Conservation (phyloP, 1,140 invertebrate species). For the Chlorops oryzae region DNA sequence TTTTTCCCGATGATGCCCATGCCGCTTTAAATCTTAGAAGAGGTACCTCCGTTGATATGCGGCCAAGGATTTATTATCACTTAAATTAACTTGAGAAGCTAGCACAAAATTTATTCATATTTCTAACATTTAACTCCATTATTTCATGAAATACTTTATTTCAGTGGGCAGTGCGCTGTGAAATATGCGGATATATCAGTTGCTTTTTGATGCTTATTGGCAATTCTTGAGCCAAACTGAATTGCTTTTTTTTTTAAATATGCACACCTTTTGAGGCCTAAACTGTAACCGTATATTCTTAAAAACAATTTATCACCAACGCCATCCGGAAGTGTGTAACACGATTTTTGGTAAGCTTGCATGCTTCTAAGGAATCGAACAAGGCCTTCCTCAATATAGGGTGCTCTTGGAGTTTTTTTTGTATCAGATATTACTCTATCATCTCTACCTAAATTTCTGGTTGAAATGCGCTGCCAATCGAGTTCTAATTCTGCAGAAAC, state of each 20-base stretch:
- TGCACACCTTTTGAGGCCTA: constrained; percentile 64
- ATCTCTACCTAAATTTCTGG: constrained; percentile 88
- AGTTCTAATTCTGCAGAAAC: constrained; percentile 63
- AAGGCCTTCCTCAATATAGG: constrained; percentile 92
- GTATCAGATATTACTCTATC: constrained; percentile 79
- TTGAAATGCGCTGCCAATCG: constrained; percentile 81
- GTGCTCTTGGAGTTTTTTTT: constrained; percentile 72
- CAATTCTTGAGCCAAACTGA: constrained; percentile 96
- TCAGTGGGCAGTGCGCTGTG: no score
- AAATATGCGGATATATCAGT: constrained; percentile 57
- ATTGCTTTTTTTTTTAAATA: constrained; percentile 83
- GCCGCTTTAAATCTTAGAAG: no score
- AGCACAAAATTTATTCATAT: no score
- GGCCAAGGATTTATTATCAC: no score
- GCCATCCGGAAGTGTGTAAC: constrained; percentile 60
- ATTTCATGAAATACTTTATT: no score
- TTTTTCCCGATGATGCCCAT: no score
- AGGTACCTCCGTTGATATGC: no score
- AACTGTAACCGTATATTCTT: constrained; percentile 65
- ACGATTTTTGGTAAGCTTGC: constrained; percentile 72
- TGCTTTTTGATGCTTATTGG: constrained; percentile 87
- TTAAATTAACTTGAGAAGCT: no score
- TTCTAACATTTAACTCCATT: no score
- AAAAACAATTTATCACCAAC: constrained; percentile 92
- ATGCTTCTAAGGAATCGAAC: constrained; percentile 66